Percentiles rank a stretch among this genome's conserved stretches.
Evolutionary conservation across 1,140 invertebrate genomes (phyloP).

Genomic region (Diorhabda sublineata): DNA sequence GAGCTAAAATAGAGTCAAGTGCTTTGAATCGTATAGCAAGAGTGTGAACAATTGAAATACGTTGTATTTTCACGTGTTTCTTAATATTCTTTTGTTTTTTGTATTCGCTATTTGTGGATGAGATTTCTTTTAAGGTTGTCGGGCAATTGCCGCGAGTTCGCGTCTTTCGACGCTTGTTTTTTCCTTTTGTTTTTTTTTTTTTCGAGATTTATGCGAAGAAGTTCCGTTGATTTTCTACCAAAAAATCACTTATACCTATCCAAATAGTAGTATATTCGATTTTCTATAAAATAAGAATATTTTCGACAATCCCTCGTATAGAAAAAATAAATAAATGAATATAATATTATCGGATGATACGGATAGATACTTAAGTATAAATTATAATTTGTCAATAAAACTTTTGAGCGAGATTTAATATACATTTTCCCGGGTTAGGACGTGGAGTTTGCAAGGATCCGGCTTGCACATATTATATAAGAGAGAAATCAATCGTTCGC

Average conservation of each 20-base stretch:
- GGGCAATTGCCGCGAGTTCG: conserved; percentile 7
- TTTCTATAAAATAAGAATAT: no score
- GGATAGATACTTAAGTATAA: no score
- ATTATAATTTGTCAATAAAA: not conserved
- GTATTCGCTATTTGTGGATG: conserved; percentile 15
- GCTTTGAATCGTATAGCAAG: conserved; percentile 14
- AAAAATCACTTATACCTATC: not conserved
- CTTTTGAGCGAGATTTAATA: not conserved
- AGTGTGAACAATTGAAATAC: conserved; percentile 23
- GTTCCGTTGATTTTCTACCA: not conserved
- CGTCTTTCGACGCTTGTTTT: conserved; percentile 4
- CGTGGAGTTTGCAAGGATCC: not conserved
- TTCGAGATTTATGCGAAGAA: conserved; percentile 7
- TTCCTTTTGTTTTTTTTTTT: not conserved
- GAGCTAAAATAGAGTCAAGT: conserved; percentile 22
- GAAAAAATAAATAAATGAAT: no score
- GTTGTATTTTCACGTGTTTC: conserved; percentile 22
- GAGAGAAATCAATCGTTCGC: conserved; percentile 19
- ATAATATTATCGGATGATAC: no score
- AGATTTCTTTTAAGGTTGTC: conserved; percentile 7
- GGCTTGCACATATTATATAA: conserved; percentile 5
- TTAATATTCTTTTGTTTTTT: conserved; percentile 15
- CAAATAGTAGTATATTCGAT: no score
- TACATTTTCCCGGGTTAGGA: not conserved
- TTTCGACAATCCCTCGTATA: no score